These are phyloP conservation scores for Erpobdella octoculata DNA, from an alignment of 2,888 invertebrate genomes.

Conservation along the genomic window DNA sequence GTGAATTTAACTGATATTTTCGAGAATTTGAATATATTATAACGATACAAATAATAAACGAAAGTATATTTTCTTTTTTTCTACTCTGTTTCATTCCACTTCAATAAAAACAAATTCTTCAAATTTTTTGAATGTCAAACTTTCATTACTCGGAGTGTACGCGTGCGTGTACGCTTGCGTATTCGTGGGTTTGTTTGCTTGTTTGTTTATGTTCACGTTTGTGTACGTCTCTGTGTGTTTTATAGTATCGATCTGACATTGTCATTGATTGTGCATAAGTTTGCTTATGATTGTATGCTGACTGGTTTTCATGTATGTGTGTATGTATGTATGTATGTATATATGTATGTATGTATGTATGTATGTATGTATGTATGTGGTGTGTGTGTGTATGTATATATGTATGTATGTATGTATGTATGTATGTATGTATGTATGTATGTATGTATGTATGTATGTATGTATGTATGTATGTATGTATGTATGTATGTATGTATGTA, in stretches of 20 bases:
- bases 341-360: conserved; percentile 12
- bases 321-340: conserved; percentile 15
- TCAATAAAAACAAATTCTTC: too few species aligned
- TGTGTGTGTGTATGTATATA: conserved; percentile 12
- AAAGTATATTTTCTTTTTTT: too few species aligned
- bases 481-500: conserved; percentile 14
- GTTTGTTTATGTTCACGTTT: too few species aligned
- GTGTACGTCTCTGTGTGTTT: too few species aligned
- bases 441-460: conserved; percentile 15
- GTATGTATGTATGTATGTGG: too few species aligned
- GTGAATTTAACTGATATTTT: too few species aligned
- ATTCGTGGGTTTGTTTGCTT: conserved; percentile 12
- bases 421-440: conserved; percentile 18
- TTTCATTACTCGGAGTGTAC: too few species aligned
- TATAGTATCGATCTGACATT: not conserved
- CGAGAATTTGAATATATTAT: too few species aligned
- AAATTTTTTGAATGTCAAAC: too few species aligned
- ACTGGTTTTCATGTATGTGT: too few species aligned
- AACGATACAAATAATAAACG: too few species aligned
- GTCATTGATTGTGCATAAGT: not conserved
- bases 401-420: conserved; percentile 15
- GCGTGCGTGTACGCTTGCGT: conserved; percentile 12
- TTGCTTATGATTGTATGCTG: conserved; percentile 7
- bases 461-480: conserved; percentile 10
- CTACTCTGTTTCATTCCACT: too few species aligned